Conservation (phyloP, 2,888 invertebrate genomes). For the Cancer borealis region DNA sequence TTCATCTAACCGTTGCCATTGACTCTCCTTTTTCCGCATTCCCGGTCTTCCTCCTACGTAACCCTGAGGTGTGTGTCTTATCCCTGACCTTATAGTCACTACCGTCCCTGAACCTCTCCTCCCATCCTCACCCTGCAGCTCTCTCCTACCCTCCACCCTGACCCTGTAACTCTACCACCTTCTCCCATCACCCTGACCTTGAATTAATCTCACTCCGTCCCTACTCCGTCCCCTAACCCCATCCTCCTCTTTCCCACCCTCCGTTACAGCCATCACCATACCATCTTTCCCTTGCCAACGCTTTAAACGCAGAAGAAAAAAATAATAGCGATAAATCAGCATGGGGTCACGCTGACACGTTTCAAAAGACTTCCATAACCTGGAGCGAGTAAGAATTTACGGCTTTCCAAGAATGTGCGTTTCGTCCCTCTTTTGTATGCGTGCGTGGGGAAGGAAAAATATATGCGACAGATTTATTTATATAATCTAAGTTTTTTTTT, state of each 20-base stretch:
- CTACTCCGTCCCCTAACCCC: neutral
- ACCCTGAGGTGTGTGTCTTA: slow-evolving; percentile 3
- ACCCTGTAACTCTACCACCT: slow-evolving; percentile 16
- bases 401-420: neutral
- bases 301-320: neutral
- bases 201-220: neutral
- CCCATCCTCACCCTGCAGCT: neutral
- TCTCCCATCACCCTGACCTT: slow-evolving; percentile 30
- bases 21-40: neutral
- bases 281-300: slow-evolving; percentile 2
- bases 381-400: neutral
- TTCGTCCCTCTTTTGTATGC: neutral
- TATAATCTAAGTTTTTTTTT: too few relatives aligned
- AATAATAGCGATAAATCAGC: neutral
- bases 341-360: neutral
- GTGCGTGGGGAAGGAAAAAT: neutral
- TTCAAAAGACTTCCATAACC: slow-evolving; percentile 14
- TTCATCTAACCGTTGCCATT: neutral
- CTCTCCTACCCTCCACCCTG: slow-evolving; percentile 13
- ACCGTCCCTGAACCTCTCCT: neutral
- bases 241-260: neutral
- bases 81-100: neutral
- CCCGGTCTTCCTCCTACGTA: neutral
- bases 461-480: neutral
- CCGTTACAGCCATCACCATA: too few relatives aligned